phyloP scores from a whole-genome alignment of 2,888 invertebrate genomes.

The Syritta pipiens region DNA sequence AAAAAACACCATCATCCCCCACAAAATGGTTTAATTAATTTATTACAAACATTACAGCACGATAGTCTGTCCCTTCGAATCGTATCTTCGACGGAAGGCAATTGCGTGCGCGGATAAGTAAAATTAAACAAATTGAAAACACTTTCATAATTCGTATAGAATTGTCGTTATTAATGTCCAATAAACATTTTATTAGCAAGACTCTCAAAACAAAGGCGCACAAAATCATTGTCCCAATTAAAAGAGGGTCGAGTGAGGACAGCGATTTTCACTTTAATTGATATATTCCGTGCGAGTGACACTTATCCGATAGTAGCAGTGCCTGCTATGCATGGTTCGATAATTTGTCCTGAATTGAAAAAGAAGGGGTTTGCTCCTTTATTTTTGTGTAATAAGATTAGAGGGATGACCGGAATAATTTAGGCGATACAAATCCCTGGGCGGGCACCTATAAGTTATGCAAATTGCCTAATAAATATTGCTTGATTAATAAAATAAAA shows the following conservation, averaged over 20 bases:
- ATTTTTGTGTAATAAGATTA: conserved; percentile 70
- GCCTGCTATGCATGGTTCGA: background rate
- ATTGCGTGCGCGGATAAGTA: conserved; percentile 53
- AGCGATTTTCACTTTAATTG: conserved; percentile 66
- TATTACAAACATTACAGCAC: conserved; percentile 46
- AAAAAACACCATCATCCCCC: background rate
- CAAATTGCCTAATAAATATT: background rate
- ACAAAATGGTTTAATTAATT: conserved; percentile 55
- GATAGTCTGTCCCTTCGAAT: conserved; percentile 22
- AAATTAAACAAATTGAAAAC: conserved; percentile 69
- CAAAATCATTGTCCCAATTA: conserved; percentile 74
- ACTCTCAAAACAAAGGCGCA: conserved; percentile 33
- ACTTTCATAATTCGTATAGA: conserved; percentile 61
- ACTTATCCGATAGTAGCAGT: conserved; percentile 24
- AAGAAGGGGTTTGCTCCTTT: no score
- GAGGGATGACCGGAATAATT: conserved; percentile 47
- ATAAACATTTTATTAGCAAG: conserved; percentile 64
- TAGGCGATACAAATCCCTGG: conserved; percentile 3
- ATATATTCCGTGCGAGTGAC: conserved; percentile 61
- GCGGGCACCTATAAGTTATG: no score
- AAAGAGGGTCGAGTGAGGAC: conserved; percentile 76
- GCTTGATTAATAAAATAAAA: background rate
- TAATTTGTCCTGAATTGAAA: conserved; percentile 68
- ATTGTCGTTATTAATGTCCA: conserved; percentile 61
- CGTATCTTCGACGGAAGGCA: background rate